Percentiles rank a stretch among this genome's conserved stretches.
phyloP scores from a whole-genome alignment of 2,888 invertebrate species.

The Drosophila nigricruria region DNA sequence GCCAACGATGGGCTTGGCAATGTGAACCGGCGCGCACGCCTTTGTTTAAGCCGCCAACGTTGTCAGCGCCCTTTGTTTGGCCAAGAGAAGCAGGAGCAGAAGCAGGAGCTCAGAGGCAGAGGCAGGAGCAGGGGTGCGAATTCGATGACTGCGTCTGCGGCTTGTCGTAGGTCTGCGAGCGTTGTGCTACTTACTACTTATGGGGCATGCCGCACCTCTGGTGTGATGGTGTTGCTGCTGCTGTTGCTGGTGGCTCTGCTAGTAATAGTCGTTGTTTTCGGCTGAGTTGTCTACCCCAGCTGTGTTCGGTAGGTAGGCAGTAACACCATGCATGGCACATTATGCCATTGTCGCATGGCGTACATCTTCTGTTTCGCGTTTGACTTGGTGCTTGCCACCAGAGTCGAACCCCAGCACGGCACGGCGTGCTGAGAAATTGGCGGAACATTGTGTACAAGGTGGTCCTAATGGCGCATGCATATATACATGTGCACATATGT shows the following conservation, averaged over 20 bases:
- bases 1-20: constrained; percentile 37
- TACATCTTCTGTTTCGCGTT: constrained; percentile 59
- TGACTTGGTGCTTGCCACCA: constrained; percentile 42
- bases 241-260: constrained; percentile 33
- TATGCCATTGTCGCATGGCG: constrained; percentile 48
- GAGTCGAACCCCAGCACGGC: constrained; percentile 26
- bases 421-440: constrained; percentile 41
- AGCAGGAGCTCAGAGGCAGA: not conserved
- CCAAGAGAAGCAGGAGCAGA: constrained; percentile 13
- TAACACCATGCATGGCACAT: constrained; percentile 14
- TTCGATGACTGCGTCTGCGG: constrained; percentile 62
- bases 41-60: constrained; percentile 52
- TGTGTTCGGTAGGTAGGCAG: constrained; percentile 15
- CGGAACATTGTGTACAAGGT: constrained; percentile 31
- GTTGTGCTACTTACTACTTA: constrained; percentile 11
- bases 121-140: constrained; percentile 34
- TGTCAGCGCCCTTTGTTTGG: constrained; percentile 44
- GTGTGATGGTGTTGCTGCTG: constrained; percentile 2
- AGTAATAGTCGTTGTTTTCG: constrained; percentile 55
- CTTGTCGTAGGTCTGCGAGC: constrained; percentile 43
- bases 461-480: constrained; percentile 31
- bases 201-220: constrained; percentile 7
- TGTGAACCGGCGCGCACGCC: constrained; percentile 35
- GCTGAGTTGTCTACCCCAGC: constrained; percentile 44
- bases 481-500: constrained; percentile 26